Base-by-base conservation (phyloP, 2,797 vertebrate genomes). In the Melanotaenia pygmaea region DNA sequence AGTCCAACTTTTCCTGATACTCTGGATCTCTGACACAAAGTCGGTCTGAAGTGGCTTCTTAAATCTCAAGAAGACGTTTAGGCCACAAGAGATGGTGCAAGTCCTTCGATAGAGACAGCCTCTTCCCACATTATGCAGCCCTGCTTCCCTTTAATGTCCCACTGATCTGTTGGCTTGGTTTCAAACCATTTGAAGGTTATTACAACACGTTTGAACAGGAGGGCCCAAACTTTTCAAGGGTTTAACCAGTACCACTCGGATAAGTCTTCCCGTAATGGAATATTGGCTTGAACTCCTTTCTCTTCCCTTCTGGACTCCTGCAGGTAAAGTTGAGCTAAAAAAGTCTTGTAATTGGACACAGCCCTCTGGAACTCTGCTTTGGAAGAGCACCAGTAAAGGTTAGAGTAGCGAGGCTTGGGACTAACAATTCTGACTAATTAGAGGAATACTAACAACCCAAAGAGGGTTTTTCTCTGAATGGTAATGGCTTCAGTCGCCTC, bases 401-500 rank as follows among this genome's bases (percentile, higher is more conserved):
- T 35, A 32, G 1, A 47, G 60, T 60, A 59, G 7, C 24, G 12
- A 32, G 20, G 28, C 53, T 28, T 22, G 35, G 40, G 70, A 50
- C 64, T 22, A 60, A 74, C 60, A 62, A 74, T 63, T 59, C 32
- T 0, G 47, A 70, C 61, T 70, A 81, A 79, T 79, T 83, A 77
- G 65, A 76, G 16, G 53, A 43, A 67, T 34, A 64, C 30, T 24
- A 69, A 57, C 35, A 74, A 67, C 22, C 59, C 30, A 4, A 2
- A 45, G 59, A 56, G 72, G 34, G 76, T 75, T 77, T 79, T 54
- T 61, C 22, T 14, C 61, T 69, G 50, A 79, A 64, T 57, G 0
- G 64, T 57, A 63, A 69, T 0, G 16, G 45, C 67, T 76, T 62
- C 13, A 53, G 59, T 24, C 7, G 32, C 67, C 64, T 40, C 9